Evolutionary conservation across 2,797 vertebrate species (phyloP), one percentile per base, ranked within the genome.

Genomic region (Steatocranus sp.): DNA sequence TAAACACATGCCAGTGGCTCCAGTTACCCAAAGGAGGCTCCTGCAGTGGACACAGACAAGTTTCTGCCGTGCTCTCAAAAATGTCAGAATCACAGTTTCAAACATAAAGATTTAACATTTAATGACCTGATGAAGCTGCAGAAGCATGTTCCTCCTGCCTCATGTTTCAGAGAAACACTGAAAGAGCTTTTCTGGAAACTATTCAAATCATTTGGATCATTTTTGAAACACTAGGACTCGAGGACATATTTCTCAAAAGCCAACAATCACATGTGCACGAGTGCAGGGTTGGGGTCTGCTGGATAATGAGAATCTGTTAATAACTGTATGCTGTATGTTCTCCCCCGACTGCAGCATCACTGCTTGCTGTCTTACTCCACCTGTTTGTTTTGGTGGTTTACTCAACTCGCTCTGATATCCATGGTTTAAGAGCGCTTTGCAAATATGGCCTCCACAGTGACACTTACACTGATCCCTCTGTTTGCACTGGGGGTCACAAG

Each of bases 401-500:
- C 25, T 73, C 11, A 48, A 6, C 41, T 73, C 25, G 2, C 25
- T 48, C 43, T 73, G 68, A 73, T 73, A 18, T 48, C 43, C 43
- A 12, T 11, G 68, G 25, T 73, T 49, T 73, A 73, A 32, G 43
- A 73, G 68, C 17, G 3, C 43, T 73, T 49, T 49, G 43, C 17
- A 73, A 73, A 73, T 41, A 54, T 56, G 15, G 75, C 17, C 23
- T 56, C 51, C 75, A 27, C 36, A 76, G 54, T 46, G 73, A 82
- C 77, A 80, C 49, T 3, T 11, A 68, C 74, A 12, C 76, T 82
- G 86, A 80, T 77, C 53, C 41, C 63, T 63, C 23, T 88, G 81
- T 88, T 88, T 89, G 81, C 84, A 49, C 10, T 49, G 68, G 11
- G 63, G 86, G 87, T 89, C 82, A 79, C 78, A 78, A 79, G 87